phyloP scores from a whole-genome alignment of 1,140 invertebrate species.

The Frieseomelitta varia region DNA sequence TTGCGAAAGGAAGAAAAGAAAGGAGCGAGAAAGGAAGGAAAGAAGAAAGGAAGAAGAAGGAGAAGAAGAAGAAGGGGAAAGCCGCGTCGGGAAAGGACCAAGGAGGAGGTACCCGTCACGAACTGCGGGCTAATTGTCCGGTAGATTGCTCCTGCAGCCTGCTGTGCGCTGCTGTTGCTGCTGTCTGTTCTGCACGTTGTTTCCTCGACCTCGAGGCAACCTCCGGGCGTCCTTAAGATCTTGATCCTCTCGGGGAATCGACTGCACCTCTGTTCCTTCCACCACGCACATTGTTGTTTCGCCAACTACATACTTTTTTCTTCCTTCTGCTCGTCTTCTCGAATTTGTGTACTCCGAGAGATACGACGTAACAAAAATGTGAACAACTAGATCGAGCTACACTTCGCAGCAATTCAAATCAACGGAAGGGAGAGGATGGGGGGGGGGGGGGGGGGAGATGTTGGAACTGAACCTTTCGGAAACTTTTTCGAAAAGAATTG shows the following conservation, averaged over 20 bases:
- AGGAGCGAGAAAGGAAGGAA: constrained; percentile 47
- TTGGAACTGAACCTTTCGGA: too few relatives aligned
- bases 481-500: too few relatives aligned
- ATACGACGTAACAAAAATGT: background rate
- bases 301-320: background rate
- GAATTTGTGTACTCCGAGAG: background rate
- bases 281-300: constrained; percentile 49
- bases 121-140: constrained; percentile 81
- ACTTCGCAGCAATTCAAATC: background rate
- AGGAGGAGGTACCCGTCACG: constrained; percentile 79
- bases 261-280: constrained; percentile 38
- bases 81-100: constrained; percentile 64
- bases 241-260: constrained; percentile 65
- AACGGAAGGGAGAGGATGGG: too few relatives aligned
- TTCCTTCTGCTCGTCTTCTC: too few relatives aligned
- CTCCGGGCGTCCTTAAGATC: constrained; percentile 68
- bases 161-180: constrained; percentile 68
- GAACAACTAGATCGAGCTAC: background rate
- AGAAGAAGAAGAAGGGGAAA: constrained; percentile 65
- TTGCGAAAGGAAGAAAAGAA: constrained; percentile 41
- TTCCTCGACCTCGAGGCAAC: constrained; percentile 68
- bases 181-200: constrained; percentile 68
- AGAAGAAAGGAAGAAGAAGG: constrained; percentile 14
- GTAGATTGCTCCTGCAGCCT: constrained; percentile 79
- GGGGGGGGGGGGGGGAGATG: too few relatives aligned